Evolutionary conservation across 1,140 invertebrate species (phyloP).

Genomic region (Papilio aristodemus): DNA sequence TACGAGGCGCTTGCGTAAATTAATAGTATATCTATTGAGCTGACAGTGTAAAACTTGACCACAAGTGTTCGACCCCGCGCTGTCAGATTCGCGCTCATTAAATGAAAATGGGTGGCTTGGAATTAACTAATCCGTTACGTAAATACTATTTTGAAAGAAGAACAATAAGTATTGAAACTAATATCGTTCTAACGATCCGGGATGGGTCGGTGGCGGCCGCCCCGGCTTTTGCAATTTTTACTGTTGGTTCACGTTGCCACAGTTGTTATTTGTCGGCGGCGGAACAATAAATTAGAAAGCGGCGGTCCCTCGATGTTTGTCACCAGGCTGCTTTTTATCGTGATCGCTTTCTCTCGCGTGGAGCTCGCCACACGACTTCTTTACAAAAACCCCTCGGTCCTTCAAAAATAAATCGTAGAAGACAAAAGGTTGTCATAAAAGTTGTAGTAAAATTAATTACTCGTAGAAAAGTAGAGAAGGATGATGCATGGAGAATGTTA

Average conservation of each 20-base stretch:
- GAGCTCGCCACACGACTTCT: constrained; percentile 43
- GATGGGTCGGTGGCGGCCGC: background rate
- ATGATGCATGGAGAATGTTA: background rate
- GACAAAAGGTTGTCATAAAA: constrained; percentile 30
- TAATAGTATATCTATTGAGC: no score
- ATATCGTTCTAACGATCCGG: background rate
- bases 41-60: no score
- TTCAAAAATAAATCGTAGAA: constrained; percentile 35
- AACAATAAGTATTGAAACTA: no score
- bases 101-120: no score
- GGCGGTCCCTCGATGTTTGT: constrained; percentile 34
- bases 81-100: no score
- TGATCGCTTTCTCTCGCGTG: constrained; percentile 56
- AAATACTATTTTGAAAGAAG: no score
- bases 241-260: constrained; percentile 48
- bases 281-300: constrained; percentile 70
- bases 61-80: no score
- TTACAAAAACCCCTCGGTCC: constrained; percentile 43
- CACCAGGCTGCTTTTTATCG: constrained; percentile 46
- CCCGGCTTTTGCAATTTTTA: constrained; percentile 48
- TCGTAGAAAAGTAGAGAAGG: constrained; percentile 13
- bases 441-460: constrained; percentile 32
- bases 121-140: no score
- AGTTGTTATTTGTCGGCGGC: constrained; percentile 39
- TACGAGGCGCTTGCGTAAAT: no score